Base-by-base conservation (phyloP, 2,113 vertebrate genomes). In the Chaenocephalus aceratus region DNA sequence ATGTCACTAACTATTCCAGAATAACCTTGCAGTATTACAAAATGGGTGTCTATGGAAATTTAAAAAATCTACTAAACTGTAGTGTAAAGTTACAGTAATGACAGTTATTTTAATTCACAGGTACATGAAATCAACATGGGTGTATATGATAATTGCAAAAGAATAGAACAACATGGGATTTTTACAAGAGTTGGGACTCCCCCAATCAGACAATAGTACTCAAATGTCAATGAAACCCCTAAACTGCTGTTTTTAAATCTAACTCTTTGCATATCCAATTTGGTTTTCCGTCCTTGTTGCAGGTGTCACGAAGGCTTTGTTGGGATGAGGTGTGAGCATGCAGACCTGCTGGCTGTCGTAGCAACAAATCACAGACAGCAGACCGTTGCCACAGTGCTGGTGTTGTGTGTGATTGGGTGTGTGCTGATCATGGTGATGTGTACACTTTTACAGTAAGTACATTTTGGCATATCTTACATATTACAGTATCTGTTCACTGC, bases 321-420 rank as follows among this genome's bases (percentile, higher is more conserved):
- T 0, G 98, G 98, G 15, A 95, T 95, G 0, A 96, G 97, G 23
- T 99, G 98, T 66, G 97, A 98, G 72, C 97, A 98, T 6, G 97
- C 97, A 0, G 98, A 99, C 90, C 97, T 99, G 51, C 95, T 99
- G 14, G 98, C 98, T 0, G 97, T 99, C 30, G 98, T 99, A 30
- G 97, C 98, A 0, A 96, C 96, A 71, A 98, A 95, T 83, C 96
- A 99, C 93, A 96, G 96, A 86, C 96, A 97, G 52, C 97, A 98
- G 69, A 97, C 97, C 0, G 95, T 97, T 59, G 96, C 97, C 0
- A 97, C 96, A 9, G 85, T 97, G 88, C 94, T 98, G 76, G 96
- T 97, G 86, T 94, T 98, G 82, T 96, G 96, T 12, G 92, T 98
- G 57, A 94, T 98, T 57, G 96, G 95, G 16, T 96, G 96, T 36